Percentiles rank a stretch among this genome's conserved stretches.
Evolutionary conservation across 1,140 invertebrate genomes (phyloP).

Genomic region (Schlechtendalia chinensis): DNA sequence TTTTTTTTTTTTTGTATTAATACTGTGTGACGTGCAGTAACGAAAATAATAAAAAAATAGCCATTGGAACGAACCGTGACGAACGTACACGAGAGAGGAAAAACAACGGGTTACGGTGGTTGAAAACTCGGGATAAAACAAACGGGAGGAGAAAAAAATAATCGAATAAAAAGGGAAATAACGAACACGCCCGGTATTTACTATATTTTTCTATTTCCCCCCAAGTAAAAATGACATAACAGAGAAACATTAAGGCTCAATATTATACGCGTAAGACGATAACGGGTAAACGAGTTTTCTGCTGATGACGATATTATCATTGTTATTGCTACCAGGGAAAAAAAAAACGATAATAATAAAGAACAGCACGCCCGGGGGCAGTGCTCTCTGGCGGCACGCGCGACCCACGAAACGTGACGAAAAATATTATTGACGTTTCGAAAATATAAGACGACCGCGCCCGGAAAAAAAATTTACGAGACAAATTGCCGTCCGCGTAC

Average conservation of each 20-base stretch:
- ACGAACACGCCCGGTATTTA: too few relatives aligned
- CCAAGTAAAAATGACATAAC: slow-evolving; percentile 33
- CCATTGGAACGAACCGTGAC: too few relatives aligned
- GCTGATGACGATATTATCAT: background rate
- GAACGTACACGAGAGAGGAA: too few relatives aligned
- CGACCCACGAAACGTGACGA: background rate
- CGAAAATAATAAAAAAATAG: too few relatives aligned
- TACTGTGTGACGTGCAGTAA: too few relatives aligned
- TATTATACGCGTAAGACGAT: background rate
- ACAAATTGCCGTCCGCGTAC: too few relatives aligned
- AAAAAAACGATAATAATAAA: slow-evolving; percentile 11
- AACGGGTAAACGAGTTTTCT: slow-evolving; percentile 27
- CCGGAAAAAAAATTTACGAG: background rate
- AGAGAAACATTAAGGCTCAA: slow-evolving; percentile 41
- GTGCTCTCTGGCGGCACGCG: slow-evolving; percentile 17
- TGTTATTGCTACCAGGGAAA: background rate
- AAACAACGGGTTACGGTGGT: too few relatives aligned
- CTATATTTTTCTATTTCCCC: slow-evolving; percentile 28
- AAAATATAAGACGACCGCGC: background rate
- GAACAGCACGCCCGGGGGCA: background rate
- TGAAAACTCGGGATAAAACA: too few relatives aligned
- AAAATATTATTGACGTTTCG: slow-evolving; percentile 18
- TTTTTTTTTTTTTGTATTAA: too few relatives aligned
- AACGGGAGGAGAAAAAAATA: slow-evolving; percentile 10
- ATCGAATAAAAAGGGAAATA: slow-evolving; percentile 26